Percentiles rank a stretch among this genome's conserved stretches.
phyloP scores from a whole-genome alignment of 1,140 invertebrate species.

The Calephelis virginiensis region DNA sequence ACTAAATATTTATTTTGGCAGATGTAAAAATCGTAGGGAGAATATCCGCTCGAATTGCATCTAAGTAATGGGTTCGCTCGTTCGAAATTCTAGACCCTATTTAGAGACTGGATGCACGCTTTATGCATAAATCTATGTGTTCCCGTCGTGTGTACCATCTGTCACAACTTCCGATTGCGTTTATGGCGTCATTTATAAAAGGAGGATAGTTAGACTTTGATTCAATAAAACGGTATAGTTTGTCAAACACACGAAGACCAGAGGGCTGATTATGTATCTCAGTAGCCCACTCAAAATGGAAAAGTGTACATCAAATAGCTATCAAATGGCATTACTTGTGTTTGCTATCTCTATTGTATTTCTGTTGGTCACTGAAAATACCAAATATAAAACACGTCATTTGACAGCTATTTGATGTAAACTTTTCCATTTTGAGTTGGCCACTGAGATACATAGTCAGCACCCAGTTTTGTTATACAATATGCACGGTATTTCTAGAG shows the following conservation, averaged over 20 bases:
- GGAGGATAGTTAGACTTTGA: background rate
- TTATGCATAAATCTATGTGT: slow-evolving; percentile 41
- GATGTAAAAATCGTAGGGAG: background rate
- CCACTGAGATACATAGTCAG: too few species aligned
- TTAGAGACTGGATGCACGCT: slow-evolving; percentile 38
- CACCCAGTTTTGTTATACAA: too few species aligned
- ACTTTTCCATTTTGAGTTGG: too few species aligned
- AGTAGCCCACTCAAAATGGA: too few species aligned
- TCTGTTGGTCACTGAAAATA: too few species aligned
- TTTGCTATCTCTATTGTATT: too few species aligned
- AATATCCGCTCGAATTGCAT: background rate
- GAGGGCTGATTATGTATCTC: too few species aligned
- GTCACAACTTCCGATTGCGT: slow-evolving; percentile 26
- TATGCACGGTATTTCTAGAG: too few species aligned
- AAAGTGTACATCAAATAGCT: too few species aligned
- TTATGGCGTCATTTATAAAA: slow-evolving; percentile 14
- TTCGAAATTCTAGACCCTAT: slow-evolving; percentile 27
- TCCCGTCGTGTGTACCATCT: slow-evolving; percentile 37
- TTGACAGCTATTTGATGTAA: too few species aligned
- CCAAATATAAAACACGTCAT: too few species aligned
- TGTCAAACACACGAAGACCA: background rate
- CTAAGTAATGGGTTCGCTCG: slow-evolving; percentile 12
- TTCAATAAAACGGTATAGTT: slow-evolving; percentile 6
- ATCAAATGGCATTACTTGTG: too few species aligned
- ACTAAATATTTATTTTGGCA: background rate